A percentile compares a stretch with the other conserved stretches of the same genome.
phyloP scores from a whole-genome alignment of 2,113 vertebrate genomes.

The Oryzias celebensis region DNA sequence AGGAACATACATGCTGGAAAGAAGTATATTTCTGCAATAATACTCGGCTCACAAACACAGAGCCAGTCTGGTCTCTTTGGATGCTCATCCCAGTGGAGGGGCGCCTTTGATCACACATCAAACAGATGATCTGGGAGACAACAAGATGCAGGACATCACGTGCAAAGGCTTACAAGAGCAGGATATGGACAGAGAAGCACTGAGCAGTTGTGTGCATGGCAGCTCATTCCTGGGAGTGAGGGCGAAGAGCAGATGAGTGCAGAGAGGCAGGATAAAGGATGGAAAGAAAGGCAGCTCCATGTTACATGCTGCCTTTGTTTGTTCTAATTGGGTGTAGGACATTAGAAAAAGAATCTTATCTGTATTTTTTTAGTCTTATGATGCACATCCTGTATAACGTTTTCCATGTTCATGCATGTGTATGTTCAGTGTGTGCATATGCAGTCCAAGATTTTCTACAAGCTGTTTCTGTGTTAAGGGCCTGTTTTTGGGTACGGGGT shows the following conservation, averaged over 20 bases:
- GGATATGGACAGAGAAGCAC: neutral
- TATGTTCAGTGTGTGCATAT: too few relatives aligned
- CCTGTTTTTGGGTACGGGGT: too few relatives aligned
- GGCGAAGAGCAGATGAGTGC: conserved; percentile 37
- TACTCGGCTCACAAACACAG: neutral
- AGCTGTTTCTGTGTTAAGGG: too few relatives aligned
- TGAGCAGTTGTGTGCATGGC: conserved; percentile 27
- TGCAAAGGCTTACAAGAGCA: neutral
- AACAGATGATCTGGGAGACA: conserved; percentile 50
- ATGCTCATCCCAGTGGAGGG: conserved; percentile 40
- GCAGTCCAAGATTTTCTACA: too few relatives aligned
- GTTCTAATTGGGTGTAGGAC: too few relatives aligned
- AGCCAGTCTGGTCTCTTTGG: conserved; percentile 32
- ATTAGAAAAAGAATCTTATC: too few relatives aligned
- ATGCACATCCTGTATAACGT: too few relatives aligned
- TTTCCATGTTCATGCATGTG: too few relatives aligned
- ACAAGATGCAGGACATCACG: conserved; percentile 10
- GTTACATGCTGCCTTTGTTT: too few relatives aligned
- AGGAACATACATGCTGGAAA: too few relatives aligned
- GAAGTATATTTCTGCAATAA: neutral
- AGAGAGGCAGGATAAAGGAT: conserved; percentile 43
- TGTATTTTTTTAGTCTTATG: too few relatives aligned
- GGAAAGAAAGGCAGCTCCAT: conserved; percentile 2
- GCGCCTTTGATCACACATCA: conserved; percentile 65
- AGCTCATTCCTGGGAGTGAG: conserved; percentile 30